A percentile compares a stretch with the other conserved stretches of the same genome.
phyloP scores from a whole-genome alignment of 2,113 vertebrate species.

The Barnardius zonarius region DNA sequence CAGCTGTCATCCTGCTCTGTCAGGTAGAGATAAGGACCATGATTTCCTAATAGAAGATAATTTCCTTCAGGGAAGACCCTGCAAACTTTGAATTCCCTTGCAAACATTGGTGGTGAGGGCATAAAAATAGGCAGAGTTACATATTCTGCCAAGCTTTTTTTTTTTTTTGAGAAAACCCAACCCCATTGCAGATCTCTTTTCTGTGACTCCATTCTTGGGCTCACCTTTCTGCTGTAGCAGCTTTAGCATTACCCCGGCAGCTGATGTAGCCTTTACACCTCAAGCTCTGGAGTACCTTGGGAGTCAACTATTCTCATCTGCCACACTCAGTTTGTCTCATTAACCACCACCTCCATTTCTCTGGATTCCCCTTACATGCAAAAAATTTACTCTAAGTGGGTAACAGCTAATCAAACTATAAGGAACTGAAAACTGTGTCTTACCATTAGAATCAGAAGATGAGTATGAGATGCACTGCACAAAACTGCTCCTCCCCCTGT shows the following conservation, averaged over 20 bases:
- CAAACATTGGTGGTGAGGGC: background rate
- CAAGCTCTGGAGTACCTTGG: background rate
- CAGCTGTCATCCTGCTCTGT: background rate
- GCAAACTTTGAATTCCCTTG: background rate
- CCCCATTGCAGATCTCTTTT: background rate
- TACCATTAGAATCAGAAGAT: background rate
- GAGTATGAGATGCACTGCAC: accelerated
- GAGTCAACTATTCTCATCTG: background rate
- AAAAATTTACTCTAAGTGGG: background rate
- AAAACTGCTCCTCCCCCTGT: background rate
- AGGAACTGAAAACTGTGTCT: background rate
- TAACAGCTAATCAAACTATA: background rate
- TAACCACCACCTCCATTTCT: background rate
- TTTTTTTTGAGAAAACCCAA: background rate
- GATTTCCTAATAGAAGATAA: background rate
- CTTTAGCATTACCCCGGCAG: background rate
- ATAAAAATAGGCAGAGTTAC: background rate
- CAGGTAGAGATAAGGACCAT: background rate
- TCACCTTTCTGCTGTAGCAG: background rate
- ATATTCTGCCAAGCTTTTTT: background rate
- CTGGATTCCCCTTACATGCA: background rate
- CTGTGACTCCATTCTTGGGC: background rate
- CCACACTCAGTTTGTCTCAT: background rate
- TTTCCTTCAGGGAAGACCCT: background rate
- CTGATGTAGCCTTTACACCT: background rate